phyloP scores from a whole-genome alignment of 2,113 vertebrate genomes.

The Thymallus thymallus region DNA sequence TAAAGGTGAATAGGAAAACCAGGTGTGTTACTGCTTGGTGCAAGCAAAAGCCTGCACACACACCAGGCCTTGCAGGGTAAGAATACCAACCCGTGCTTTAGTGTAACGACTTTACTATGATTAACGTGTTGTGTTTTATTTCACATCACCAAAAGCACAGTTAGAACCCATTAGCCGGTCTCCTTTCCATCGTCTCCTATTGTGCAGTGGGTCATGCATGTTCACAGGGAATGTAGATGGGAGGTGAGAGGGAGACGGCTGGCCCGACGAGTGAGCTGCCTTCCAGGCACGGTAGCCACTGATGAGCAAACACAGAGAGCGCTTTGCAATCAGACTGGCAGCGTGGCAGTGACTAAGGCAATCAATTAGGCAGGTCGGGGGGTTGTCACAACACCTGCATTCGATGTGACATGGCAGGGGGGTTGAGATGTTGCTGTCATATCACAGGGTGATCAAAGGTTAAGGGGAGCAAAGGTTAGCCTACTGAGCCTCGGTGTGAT shows the following conservation, averaged over 20 bases:
- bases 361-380: constrained; percentile 23
- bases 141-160: not conserved
- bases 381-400: constrained; percentile 28
- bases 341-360: not conserved
- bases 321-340: not conserved
- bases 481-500: not conserved
- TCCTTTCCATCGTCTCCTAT: not conserved
- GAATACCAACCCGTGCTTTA: not conserved
- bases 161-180: constrained; percentile 6
- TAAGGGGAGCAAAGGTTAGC: constrained; percentile 1
- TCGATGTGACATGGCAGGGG: not conserved
- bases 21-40: not conserved
- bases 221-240: not conserved
- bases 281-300: not conserved
- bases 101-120: constrained; percentile 3
- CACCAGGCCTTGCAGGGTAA: too few species aligned
- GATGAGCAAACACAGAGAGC: not conserved
- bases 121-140: constrained; percentile 3
- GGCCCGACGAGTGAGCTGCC: not conserved
- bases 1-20: too few species aligned
- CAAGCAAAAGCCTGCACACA: not conserved
- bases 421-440: not conserved
- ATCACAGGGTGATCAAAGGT: not conserved
- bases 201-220: too few species aligned
- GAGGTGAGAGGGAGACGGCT: not conserved